Evolutionary conservation across 2,888 invertebrate genomes (phyloP), one percentile per base, ranked within the genome.

Genomic region (Xestia c-nigrum): DNA sequence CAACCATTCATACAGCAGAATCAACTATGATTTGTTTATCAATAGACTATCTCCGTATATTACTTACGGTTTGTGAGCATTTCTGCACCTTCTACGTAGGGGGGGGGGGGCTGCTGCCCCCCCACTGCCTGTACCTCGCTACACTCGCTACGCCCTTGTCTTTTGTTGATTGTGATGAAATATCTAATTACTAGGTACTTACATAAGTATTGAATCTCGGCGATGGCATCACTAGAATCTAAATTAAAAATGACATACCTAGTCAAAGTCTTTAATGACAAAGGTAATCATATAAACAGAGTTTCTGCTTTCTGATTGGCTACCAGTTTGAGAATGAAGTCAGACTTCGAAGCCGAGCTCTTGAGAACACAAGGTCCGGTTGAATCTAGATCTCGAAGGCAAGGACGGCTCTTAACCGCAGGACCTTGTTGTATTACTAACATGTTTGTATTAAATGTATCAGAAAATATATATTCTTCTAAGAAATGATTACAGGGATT

Each of bases 351-450:
- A 7, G 6, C 31, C 57, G 64, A 82, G 40, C 40, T 78, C 77
- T 83, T 79, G 76, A 88, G 89, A 89, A 84, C 87, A 84, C 89
- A 90, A 94, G 93, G 91, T 92, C 91, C 91, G 91, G 89, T 86
- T 90, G 81, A 84, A 86, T 88, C 83, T 86, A 85, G 85, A 85
- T 87, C 85, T 89, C 89, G 90, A 89, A 90, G 92, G 86, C 94
- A 94, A 94, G 94, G 93, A 87, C 87, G 83, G 74, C 74, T 81
- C 74, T 76, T 78, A 86, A 88, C 88, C 88, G 86, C 89, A 88
- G 74, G 71, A 67, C 71, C 79, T 83, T 84, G 75, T 71, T 72
- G 46, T 31, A 68, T 59, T 64, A 70, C 80, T 65, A 57, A 67
- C 76, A 80, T 68, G 64, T 72, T 59, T 40, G 63, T 38, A 61